These are phyloP conservation scores for Eristalinus sepulchralis DNA, from an alignment of 2,888 invertebrate genomes.

Conservation along the genomic window DNA sequence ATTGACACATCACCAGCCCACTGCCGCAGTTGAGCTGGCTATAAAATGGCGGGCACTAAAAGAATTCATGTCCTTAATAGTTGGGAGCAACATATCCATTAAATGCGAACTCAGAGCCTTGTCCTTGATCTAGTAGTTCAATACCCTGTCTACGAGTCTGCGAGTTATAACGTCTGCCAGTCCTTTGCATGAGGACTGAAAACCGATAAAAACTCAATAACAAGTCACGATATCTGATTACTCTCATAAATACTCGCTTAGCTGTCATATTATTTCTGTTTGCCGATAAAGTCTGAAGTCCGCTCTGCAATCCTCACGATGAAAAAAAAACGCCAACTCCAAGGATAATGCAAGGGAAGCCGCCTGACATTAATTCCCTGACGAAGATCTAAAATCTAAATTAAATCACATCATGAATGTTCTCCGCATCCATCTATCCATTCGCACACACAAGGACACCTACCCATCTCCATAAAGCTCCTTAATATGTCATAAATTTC, in stretches of 20 bases:
- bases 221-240: no score
- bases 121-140: no score
- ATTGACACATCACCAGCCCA: no score
- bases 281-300: not conserved
- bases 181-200: not conserved
- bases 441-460: not conserved
- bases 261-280: not conserved
- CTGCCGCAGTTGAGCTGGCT: no score
- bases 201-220: not conserved
- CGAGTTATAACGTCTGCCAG: not conserved
- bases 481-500: slow-evolving; percentile 44
- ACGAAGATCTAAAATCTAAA: not conserved
- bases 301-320: no score
- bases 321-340: no score
- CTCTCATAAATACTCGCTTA: no score
- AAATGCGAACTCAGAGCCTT: not conserved
- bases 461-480: slow-evolving; percentile 9
- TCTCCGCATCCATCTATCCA: not conserved
- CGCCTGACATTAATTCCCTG: not conserved
- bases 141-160: no score
- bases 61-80: no score
- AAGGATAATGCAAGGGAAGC: no score
- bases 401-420: not conserved
- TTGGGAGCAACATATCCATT: no score
- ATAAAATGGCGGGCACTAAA: no score